Percentiles rank a stretch among this genome's conserved stretches.
These are phyloP conservation scores for Pedicia rivosa DNA, from an alignment of 2,888 invertebrate species.

Conservation along the genomic window DNA sequence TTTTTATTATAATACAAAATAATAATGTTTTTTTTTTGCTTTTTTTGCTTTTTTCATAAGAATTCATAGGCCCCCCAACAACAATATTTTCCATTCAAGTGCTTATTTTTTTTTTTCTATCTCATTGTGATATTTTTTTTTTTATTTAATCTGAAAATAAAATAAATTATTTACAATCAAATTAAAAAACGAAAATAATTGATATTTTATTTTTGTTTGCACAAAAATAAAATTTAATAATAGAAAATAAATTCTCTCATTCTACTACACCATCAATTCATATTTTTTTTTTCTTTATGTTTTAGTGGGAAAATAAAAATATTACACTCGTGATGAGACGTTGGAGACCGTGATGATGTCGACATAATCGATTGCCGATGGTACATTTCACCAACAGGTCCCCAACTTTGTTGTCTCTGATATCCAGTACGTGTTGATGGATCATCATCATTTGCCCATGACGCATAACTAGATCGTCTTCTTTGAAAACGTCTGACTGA, in stretches of 20 bases:
- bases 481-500: slow-evolving; percentile 12
- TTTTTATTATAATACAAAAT: too few species aligned
- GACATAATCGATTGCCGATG: slow-evolving; percentile 57
- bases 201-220: too few species aligned
- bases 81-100: too few species aligned
- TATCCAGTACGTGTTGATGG: slow-evolving; percentile 11
- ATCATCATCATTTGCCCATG: slow-evolving; percentile 21
- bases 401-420: slow-evolving; percentile 28
- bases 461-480: slow-evolving; percentile 22
- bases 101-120: too few species aligned
- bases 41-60: too few species aligned
- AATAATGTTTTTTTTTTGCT: too few species aligned
- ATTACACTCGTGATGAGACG: slow-evolving; percentile 87
- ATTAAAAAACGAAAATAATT: too few species aligned
- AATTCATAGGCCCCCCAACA: too few species aligned
- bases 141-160: too few species aligned
- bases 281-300: slow-evolving; percentile 97
- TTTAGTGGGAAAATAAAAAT: slow-evolving; percentile 29
- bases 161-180: too few species aligned
- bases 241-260: slow-evolving; percentile 62
- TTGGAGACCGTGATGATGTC: slow-evolving; percentile 55
- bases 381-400: slow-evolving; percentile 26
- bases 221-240: too few species aligned
- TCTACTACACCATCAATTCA: slow-evolving; percentile 96
- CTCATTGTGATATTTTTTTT: too few species aligned